Base-by-base conservation (phyloP, 2,888 invertebrate species). In the Scaptomyza cyrtandrae region DNA sequence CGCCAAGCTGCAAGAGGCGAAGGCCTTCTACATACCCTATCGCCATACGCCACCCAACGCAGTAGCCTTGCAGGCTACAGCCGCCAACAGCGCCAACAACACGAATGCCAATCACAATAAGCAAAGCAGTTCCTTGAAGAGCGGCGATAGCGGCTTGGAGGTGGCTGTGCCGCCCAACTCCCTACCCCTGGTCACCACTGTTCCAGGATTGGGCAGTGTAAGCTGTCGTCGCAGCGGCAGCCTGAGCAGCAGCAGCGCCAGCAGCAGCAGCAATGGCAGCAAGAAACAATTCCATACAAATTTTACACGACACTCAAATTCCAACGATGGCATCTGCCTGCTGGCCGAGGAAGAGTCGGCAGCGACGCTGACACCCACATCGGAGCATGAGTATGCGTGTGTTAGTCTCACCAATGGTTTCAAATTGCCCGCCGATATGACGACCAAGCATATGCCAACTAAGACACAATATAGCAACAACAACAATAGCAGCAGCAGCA, bases 311-410 rank as follows among this genome's bases (percentile, higher is more conserved):
- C 90, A 90, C 67, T 90, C 90, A 65, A 90, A 90, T 54, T 90
- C 90, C 64, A 90, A 89, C 45, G 90, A 90, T 71, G 90, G 89
- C 53, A 90, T 90, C 60, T 90, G 90, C 65, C 67, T 90, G 58
- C 73, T 90, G 52, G 90, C 90, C 59, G 90, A 90, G 59, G 90
- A 90, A 66, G 90, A 90, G 59, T 88, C 90, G 35, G 89, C 89
- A 7, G 90, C 90, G 33, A 90, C 90, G 1, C 58, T 90, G 53
- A 90, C 90, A 45, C 90, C 90, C 24, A 90, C 90, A 11, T 90
- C 90, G 14, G 90, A 90, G 69, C 76, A 80, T 27, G 90, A 90
- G 45, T 80, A 82, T 57, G 78, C 78, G 13, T 78, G 76, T 43
- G 87, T 78, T 52, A 80, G 78, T 14, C 56, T 90, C 27, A 85